Conservation (phyloP, 92 coral and sea anemone genomes). For the Desmophyllum pertusum region DNA sequence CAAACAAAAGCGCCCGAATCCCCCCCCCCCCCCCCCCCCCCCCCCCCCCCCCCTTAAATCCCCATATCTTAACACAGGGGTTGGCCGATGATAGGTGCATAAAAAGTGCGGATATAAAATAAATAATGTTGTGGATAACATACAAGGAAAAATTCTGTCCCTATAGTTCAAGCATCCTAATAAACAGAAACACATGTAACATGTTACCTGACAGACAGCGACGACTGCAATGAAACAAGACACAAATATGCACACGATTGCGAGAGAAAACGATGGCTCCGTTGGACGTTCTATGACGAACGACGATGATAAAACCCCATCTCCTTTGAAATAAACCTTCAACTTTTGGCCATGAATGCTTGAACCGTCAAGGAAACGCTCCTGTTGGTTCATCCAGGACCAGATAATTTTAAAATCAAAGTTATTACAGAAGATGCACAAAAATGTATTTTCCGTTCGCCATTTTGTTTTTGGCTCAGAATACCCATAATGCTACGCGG, state of each 20-base stretch:
- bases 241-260: not conserved
- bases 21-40: no score
- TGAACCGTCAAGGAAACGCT: constrained; percentile 12
- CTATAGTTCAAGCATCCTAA: not conserved
- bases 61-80: no score
- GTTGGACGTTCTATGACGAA: constrained; percentile 24
- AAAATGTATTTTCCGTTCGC: not conserved
- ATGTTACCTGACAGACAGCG: constrained; percentile 12
- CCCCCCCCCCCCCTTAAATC: no score
- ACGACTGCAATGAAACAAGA: not conserved
- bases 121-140: no score
- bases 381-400: constrained; percentile 23
- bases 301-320: constrained; percentile 30
- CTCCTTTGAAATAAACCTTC: constrained; percentile 32
- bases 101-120: no score
- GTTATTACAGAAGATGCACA: not conserved
- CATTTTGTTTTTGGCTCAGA: constrained; percentile 3
- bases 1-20: no score
- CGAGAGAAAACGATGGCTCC: not conserved
- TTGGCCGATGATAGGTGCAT: no score
- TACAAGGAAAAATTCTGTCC: not conserved
- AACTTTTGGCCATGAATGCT: constrained; percentile 28
- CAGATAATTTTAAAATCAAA: not conserved
- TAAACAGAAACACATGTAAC: not conserved
- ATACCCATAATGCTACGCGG: constrained; percentile 19